A percentile compares a stretch with the other conserved stretches of the same genome.
These are phyloP conservation scores for Leuctra nigra DNA, from an alignment of 2,888 invertebrate genomes.

Conservation along the genomic window DNA sequence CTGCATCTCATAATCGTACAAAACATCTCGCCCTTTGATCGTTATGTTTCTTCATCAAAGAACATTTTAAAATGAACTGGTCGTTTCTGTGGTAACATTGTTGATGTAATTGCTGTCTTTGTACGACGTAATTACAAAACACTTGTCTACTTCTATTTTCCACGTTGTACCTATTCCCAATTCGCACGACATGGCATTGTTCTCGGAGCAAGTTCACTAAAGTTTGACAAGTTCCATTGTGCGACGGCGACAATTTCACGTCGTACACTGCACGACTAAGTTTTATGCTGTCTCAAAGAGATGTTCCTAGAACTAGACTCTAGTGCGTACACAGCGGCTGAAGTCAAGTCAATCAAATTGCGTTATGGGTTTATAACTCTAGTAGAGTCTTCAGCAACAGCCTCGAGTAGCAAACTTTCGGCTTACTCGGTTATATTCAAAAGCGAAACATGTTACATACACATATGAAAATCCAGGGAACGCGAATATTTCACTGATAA, in stretches of 20 bases:
- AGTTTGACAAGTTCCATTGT: neutral
- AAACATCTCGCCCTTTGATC: too few species aligned
- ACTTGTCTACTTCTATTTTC: too few species aligned
- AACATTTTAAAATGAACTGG: too few species aligned
- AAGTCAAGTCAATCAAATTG: neutral
- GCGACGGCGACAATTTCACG: neutral
- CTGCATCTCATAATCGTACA: too few species aligned
- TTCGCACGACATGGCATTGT: too few species aligned
- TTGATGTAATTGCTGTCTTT: too few species aligned
- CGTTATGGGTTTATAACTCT: neutral
- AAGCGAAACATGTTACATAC: neutral
- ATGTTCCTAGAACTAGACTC: neutral
- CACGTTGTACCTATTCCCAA: too few species aligned
- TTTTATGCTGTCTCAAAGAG: neutral
- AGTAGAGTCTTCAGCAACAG: neutral
- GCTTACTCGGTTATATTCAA: neutral
- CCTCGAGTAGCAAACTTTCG: conserved; percentile 1
- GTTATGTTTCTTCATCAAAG: too few species aligned
- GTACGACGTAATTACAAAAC: too few species aligned
- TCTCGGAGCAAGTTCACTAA: too few species aligned
- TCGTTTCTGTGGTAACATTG: too few species aligned
- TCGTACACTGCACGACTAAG: neutral
- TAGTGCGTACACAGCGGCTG: neutral
- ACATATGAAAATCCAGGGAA: too few species aligned
- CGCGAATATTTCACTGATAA: neutral